Conservation (phyloP, 2,888 invertebrate species). For the Stenodera caucasica region DNA sequence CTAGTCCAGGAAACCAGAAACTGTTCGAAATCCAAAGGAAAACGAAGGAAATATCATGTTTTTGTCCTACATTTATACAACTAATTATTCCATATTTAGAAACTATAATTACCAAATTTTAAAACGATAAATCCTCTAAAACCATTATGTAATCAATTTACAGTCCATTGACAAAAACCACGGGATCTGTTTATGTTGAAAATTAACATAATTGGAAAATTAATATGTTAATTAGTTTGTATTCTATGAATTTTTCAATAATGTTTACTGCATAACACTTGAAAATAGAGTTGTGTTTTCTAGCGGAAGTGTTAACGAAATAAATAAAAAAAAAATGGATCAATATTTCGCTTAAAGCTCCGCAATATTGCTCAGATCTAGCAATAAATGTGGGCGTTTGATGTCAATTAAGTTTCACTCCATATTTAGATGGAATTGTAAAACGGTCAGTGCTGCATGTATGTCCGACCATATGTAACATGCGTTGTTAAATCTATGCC, state of each 20-base stretch:
- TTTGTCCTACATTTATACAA: neutral
- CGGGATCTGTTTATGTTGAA: neutral
- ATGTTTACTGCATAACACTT: too few species aligned
- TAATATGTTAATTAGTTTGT: neutral
- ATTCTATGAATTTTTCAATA: too few species aligned
- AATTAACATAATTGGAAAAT: neutral
- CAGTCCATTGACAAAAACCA: neutral
- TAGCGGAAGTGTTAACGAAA: neutral
- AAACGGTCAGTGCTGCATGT: slow-evolving; percentile 36
- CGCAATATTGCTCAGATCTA: neutral
- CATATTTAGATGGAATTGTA: slow-evolving; percentile 45
- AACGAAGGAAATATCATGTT: neutral
- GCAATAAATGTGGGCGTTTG: slow-evolving; percentile 38
- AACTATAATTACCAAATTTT: neutral
- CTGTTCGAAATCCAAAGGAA: too few species aligned
- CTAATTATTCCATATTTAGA: neutral
- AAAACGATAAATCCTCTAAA: neutral
- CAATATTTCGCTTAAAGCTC: neutral
- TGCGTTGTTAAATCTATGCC: slow-evolving; percentile 31
- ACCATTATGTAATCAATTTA: neutral
- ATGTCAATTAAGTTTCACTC: slow-evolving; percentile 50
- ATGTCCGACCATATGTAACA: slow-evolving; percentile 43
- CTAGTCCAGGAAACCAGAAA: too few species aligned
- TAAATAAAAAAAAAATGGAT: neutral
- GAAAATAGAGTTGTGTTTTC: too few species aligned